A percentile compares a stretch with the other conserved stretches of the same genome.
Conservation (phyloP, 2,888 invertebrate genomes). For the Dryomyza anilis region DNA sequence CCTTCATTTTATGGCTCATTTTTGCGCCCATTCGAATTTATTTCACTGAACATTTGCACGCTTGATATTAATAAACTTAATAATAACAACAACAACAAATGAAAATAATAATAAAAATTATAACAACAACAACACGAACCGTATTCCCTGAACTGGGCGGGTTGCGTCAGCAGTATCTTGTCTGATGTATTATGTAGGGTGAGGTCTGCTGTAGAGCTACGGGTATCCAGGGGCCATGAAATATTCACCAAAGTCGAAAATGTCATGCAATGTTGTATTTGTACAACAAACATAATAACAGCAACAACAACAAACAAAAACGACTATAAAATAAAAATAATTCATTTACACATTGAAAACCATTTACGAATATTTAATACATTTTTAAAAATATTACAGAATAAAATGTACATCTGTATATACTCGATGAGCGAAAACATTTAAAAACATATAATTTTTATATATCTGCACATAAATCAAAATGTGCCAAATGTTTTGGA, state of each 20-base stretch:
- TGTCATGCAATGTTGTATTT: conserved; percentile 7
- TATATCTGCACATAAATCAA: too few relatives aligned
- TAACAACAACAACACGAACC: neutral
- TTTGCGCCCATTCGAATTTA: neutral
- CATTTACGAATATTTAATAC: too few relatives aligned
- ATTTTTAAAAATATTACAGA: too few relatives aligned
- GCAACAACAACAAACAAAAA: neutral
- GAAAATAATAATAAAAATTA: neutral
- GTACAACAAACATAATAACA: neutral
- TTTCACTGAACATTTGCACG: neutral
- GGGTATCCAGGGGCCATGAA: neutral
- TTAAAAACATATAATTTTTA: too few relatives aligned
- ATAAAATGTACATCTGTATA: too few relatives aligned
- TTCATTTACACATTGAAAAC: too few relatives aligned
- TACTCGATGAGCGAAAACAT: too few relatives aligned
- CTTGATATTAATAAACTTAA: conserved; percentile 1
- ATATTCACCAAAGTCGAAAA: conserved; percentile 4
- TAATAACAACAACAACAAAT: neutral
- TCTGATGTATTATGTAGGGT: too few relatives aligned
- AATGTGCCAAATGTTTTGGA: too few relatives aligned
- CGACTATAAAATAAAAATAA: too few relatives aligned
- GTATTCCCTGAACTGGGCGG: neutral
- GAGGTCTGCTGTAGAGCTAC: too few relatives aligned
- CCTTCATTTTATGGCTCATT: neutral
- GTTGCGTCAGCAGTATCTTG: too few relatives aligned